Evolutionary conservation across 2,888 invertebrate species (phyloP).

Genomic region (Phaedon cochleariae): DNA sequence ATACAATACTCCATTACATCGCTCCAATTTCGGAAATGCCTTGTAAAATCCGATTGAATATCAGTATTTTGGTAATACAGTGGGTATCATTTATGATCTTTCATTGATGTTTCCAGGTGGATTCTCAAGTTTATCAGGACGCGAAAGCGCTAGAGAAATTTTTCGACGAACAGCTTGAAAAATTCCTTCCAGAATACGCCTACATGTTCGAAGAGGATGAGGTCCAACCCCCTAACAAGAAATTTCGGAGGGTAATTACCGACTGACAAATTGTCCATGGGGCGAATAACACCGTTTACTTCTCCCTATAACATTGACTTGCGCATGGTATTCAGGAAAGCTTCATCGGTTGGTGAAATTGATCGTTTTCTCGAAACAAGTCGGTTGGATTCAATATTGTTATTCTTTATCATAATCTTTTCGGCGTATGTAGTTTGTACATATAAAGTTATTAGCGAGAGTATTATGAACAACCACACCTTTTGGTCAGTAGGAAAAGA

Average conservation of each 20-base stretch:
- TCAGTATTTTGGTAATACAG: too few species aligned
- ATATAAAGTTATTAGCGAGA: not conserved
- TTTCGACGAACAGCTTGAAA: conserved; percentile 81
- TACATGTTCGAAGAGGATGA: conserved; percentile 65
- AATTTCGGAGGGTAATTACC: conserved; percentile 64
- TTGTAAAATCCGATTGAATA: too few species aligned
- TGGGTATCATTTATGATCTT: too few species aligned
- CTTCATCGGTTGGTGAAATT: conserved; percentile 9
- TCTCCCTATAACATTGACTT: conserved; percentile 49
- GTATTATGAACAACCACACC: not conserved
- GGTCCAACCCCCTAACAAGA: conserved; percentile 65
- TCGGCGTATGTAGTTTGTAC: not conserved
- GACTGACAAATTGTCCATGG: conserved; percentile 60
- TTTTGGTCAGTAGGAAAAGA: not conserved
- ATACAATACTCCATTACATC: too few species aligned
- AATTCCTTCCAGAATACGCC: conserved; percentile 82
- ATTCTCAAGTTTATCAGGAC: conserved; percentile 79
- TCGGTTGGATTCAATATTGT: not conserved
- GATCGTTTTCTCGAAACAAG: not conserved
- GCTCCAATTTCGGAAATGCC: too few species aligned
- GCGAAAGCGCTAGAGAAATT: conserved; percentile 85
- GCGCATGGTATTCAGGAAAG: conserved; percentile 1
- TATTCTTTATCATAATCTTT: not conserved
- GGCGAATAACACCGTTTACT: conserved; percentile 56
- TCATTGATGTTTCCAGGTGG: conserved; percentile 66